Percentiles rank a stretch among this genome's conserved stretches.
Evolutionary conservation across 1,140 invertebrate species (phyloP).

Genomic region (Macrocentrus cingulum): DNA sequence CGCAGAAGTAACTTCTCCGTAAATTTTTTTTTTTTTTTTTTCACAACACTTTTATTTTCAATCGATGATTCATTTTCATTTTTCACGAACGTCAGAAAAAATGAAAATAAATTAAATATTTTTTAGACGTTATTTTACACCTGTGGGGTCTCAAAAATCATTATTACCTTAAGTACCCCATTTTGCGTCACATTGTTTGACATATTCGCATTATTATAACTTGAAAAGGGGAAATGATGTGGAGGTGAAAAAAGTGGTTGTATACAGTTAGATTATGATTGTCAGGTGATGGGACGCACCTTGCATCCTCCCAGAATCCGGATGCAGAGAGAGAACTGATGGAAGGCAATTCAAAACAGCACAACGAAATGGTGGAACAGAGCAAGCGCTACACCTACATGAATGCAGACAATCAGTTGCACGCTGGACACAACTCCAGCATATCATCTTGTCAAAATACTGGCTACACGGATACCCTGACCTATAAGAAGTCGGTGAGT

Average conservation of each 20-base stretch:
- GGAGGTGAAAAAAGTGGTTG: neutral
- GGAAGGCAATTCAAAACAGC: conserved; percentile 46
- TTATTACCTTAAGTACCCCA: too few relatives aligned
- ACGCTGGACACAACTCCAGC: conserved; percentile 48
- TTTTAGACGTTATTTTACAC: too few relatives aligned
- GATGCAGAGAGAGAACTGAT: conserved; percentile 54
- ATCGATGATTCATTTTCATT: too few relatives aligned
- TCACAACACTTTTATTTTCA: too few relatives aligned
- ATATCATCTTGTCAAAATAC: conserved; percentile 56
- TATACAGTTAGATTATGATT: conserved; percentile 23
- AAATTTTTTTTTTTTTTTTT: too few relatives aligned
- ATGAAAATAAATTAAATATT: too few relatives aligned
- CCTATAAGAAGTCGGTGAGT: conserved; percentile 55
- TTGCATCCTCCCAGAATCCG: conserved; percentile 51
- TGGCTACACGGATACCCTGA: conserved; percentile 55
- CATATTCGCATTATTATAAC: too few relatives aligned
- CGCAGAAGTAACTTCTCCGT: too few relatives aligned
- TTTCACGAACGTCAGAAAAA: too few relatives aligned
- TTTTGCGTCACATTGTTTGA: too few relatives aligned
- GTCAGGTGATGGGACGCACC: conserved; percentile 49
- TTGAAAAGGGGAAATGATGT: too few relatives aligned
- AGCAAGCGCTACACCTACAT: conserved; percentile 55
- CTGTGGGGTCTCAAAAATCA: too few relatives aligned
- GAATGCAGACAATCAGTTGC: conserved; percentile 51
- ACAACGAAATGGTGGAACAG: conserved; percentile 51